phyloP scores from a whole-genome alignment of 1,140 invertebrate species.

The Saccostrea echinata region DNA sequence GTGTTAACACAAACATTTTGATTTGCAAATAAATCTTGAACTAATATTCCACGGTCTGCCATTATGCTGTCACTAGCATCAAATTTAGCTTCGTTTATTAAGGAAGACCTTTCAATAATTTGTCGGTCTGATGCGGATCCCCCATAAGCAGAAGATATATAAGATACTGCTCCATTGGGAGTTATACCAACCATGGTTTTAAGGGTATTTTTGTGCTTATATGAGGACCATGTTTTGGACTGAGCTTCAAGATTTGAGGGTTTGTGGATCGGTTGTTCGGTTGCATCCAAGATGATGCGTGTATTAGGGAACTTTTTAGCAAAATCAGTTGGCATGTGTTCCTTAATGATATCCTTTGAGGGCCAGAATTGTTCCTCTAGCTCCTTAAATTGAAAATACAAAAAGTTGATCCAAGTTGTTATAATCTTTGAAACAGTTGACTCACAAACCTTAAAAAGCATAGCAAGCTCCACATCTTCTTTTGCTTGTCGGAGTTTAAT shows the following conservation, averaged over 20 bases:
- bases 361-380: slow-evolving; percentile 31
- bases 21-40: slow-evolving; percentile 58
- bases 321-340: slow-evolving; percentile 59
- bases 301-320: slow-evolving; percentile 53
- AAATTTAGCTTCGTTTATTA: slow-evolving; percentile 37
- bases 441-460: slow-evolving; percentile 42
- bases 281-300: slow-evolving; percentile 62
- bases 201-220: slow-evolving; percentile 57
- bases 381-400: no score
- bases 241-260: slow-evolving; percentile 46
- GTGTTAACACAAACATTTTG: slow-evolving; percentile 48
- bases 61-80: slow-evolving; percentile 51
- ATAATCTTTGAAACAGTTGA: slow-evolving; percentile 50
- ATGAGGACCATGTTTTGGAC: slow-evolving; percentile 48
- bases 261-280: slow-evolving; percentile 59
- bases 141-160: slow-evolving; percentile 48
- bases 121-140: slow-evolving; percentile 54
- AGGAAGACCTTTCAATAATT: slow-evolving; percentile 52
- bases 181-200: slow-evolving; percentile 49
- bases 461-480: no score
- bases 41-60: slow-evolving; percentile 59
- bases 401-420: slow-evolving; percentile 53
- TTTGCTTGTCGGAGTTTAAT: no score
- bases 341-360: neutral
- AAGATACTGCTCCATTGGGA: slow-evolving; percentile 50